Evolutionary conservation across 2,888 invertebrate species (phyloP).

Genomic region (Barypeithes pellucidus): DNA sequence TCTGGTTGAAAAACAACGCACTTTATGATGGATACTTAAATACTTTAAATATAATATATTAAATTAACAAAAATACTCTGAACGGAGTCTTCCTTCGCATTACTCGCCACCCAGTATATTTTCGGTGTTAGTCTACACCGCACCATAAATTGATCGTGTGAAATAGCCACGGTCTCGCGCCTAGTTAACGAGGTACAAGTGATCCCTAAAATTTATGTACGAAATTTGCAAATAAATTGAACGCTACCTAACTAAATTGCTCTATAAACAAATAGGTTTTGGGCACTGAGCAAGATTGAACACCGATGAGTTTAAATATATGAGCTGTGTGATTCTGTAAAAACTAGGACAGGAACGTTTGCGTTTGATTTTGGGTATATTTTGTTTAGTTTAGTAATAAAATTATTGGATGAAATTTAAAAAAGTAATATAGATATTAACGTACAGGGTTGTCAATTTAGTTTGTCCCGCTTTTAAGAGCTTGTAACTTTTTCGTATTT

Average conservation of each 20-base stretch:
- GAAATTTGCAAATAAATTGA: slow-evolving; percentile 60
- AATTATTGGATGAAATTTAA: too few species aligned
- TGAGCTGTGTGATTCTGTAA: slow-evolving; percentile 6
- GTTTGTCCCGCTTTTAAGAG: too few species aligned
- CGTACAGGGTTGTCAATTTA: too few species aligned
- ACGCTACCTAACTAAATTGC: slow-evolving; percentile 56
- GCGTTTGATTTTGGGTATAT: neutral
- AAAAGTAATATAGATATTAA: too few species aligned
- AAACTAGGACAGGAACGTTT: neutral
- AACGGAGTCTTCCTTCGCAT: neutral
- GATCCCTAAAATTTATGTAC: slow-evolving; percentile 59
- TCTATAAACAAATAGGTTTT: slow-evolving; percentile 55
- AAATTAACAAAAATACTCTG: neutral
- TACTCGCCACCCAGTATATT: slow-evolving; percentile 30
- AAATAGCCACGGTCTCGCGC: slow-evolving; percentile 57
- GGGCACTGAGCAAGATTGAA: slow-evolving; percentile 46
- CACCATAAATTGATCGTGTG: slow-evolving; percentile 53
- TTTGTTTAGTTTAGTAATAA: neutral
- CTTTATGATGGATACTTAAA: too few species aligned
- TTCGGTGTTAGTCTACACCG: slow-evolving; percentile 43
- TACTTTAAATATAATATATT: too few species aligned
- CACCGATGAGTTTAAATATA: slow-evolving; percentile 41
- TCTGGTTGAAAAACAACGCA: too few species aligned
- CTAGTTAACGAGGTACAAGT: slow-evolving; percentile 63
- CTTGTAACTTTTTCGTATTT: too few species aligned